Conservation (phyloP, 2,797 vertebrate genomes). For the Spinibarbus caldwelli region DNA sequence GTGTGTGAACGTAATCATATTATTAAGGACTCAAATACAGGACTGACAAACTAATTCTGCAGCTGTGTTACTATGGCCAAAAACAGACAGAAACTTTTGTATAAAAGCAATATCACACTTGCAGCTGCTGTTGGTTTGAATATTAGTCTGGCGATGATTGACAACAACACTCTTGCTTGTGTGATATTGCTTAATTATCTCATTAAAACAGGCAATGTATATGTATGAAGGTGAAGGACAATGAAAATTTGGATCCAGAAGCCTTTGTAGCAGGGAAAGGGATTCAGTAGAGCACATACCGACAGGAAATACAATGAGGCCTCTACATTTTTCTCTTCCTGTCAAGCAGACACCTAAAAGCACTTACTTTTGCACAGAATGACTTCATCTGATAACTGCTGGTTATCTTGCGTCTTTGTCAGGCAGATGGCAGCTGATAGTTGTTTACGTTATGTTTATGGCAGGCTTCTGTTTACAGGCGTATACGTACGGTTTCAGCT, state of each 20-base stretch:
- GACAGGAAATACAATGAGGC: background rate
- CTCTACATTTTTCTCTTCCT: background rate
- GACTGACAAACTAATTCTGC: background rate
- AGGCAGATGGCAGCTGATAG: constrained; percentile 58
- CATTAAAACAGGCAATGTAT: background rate
- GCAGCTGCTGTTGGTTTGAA: background rate
- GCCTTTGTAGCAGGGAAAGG: no score
- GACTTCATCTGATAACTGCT: constrained; percentile 33
- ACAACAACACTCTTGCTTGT: background rate
- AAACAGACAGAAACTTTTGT: background rate
- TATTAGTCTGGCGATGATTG: background rate
- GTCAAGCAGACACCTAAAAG: background rate
- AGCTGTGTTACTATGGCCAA: background rate
- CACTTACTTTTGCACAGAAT: constrained; percentile 16
- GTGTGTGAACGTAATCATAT: background rate
- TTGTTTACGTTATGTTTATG: constrained; percentile 32
- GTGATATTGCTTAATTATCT: constrained; percentile 7
- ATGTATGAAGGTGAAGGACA: background rate
- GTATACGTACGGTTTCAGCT: constrained; percentile 77
- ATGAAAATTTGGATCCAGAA: background rate
- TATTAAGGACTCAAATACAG: background rate
- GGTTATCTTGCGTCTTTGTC: constrained; percentile 35
- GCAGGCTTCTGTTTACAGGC: constrained; percentile 63
- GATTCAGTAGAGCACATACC: background rate
- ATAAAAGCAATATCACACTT: background rate